These are phyloP conservation scores for Cephalopachus bancanus DNA, from an alignment of 2,797 vertebrate genomes.

Conservation along the genomic window DNA sequence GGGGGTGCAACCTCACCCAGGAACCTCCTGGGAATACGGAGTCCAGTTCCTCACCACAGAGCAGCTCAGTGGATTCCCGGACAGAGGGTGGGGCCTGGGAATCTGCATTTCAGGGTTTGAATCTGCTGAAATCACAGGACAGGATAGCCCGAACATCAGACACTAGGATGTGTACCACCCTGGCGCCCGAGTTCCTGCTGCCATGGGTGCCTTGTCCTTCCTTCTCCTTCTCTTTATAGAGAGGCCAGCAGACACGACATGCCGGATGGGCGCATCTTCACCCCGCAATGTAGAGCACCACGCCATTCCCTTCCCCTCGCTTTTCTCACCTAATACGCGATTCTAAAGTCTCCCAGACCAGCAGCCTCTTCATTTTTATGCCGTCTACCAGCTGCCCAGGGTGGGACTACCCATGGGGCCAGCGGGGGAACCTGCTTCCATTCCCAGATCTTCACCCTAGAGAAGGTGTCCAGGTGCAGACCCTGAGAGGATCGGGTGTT, in stretches of 20 bases:
- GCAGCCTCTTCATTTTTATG: not conserved
- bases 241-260: fast-evolving
- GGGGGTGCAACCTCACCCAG: fast-evolving
- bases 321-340: not conserved
- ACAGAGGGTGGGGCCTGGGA: not conserved
- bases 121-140: not conserved
- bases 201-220: not conserved
- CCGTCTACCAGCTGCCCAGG: fast-evolving
- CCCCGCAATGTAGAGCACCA: too few relatives aligned
- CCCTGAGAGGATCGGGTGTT: not conserved
- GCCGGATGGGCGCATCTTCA: too few relatives aligned
- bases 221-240: not conserved
- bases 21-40: not conserved
- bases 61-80: not conserved
- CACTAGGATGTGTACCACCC: fast-evolving
- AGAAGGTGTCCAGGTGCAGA: not conserved
- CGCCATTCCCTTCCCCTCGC: not conserved
- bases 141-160: not conserved
- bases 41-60: not conserved
- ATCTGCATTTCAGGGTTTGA: not conserved
- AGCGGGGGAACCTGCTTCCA: too few relatives aligned
- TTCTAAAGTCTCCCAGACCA: not conserved
- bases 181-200: not conserved
- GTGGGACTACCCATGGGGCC: not conserved
- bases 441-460: not conserved